Evolutionary conservation across 2,888 invertebrate genomes (phyloP).

Genomic region (Ophion costatus): DNA sequence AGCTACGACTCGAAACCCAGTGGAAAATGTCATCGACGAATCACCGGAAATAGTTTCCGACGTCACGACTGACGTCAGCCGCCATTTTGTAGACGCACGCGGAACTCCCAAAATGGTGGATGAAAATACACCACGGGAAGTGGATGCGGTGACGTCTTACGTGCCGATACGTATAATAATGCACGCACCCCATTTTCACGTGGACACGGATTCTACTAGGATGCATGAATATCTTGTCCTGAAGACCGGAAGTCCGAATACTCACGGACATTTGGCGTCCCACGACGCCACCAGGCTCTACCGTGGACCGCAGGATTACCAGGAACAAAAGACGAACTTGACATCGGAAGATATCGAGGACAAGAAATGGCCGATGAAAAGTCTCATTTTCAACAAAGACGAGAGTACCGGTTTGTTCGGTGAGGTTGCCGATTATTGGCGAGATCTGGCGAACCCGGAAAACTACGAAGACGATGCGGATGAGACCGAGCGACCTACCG

Average conservation of each 20-base stretch:
- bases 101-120: neutral
- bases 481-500: constrained; percentile 41
- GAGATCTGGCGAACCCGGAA: constrained; percentile 62
- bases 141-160: constrained; percentile 7
- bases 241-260: constrained; percentile 71
- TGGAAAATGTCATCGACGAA: neutral
- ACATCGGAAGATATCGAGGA: constrained; percentile 32
- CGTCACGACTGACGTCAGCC: neutral
- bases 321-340: constrained; percentile 14
- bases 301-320: constrained; percentile 50
- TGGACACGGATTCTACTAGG: constrained; percentile 67
- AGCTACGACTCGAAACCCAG: neutral
- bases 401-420: constrained; percentile 79
- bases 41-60: neutral
- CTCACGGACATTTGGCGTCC: constrained; percentile 75
- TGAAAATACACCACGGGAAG: neutral
- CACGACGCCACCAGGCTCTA: constrained; percentile 51
- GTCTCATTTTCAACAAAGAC: constrained; percentile 70
- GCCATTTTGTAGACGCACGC: neutral
- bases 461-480: constrained; percentile 52
- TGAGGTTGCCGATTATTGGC: constrained; percentile 77
- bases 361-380: constrained; percentile 56
- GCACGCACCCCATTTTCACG: constrained; percentile 78
- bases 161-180: constrained; percentile 78
- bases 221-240: constrained; percentile 77